These are phyloP conservation scores for Tenthredo scrophulariae DNA, from an alignment of 2,888 invertebrate species.

Conservation along the genomic window DNA sequence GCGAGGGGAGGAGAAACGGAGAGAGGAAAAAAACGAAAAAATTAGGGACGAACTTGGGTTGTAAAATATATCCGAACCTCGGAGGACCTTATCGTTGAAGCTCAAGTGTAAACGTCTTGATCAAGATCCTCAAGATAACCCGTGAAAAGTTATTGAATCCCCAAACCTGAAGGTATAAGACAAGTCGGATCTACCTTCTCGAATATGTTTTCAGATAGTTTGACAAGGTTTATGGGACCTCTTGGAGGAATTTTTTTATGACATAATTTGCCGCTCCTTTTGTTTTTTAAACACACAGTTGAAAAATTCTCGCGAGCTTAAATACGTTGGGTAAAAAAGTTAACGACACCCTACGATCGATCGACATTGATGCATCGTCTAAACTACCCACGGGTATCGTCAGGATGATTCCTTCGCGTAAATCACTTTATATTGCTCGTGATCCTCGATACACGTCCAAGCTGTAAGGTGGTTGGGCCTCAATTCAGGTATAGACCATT, in stretches of 20 bases:
- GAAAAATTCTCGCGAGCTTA: neutral
- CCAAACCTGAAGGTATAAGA: neutral
- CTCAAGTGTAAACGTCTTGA: slow-evolving; percentile 52
- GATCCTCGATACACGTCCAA: slow-evolving; percentile 25
- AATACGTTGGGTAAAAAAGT: neutral
- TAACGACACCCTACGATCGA: slow-evolving; percentile 25
- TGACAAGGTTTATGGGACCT: slow-evolving; percentile 6
- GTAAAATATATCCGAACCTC: slow-evolving; percentile 34
- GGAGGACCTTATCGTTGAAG: slow-evolving; percentile 20
- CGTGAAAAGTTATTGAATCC: slow-evolving; percentile 29
- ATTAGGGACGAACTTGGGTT: slow-evolving; percentile 37
- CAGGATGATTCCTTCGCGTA: slow-evolving; percentile 46
- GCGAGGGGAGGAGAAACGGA: neutral
- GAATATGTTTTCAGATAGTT: neutral
- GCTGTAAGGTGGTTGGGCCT: neutral
- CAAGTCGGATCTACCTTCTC: neutral
- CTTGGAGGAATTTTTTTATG: neutral
- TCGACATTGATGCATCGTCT: slow-evolving; percentile 47
- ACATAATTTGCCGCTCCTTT: slow-evolving; percentile 10
- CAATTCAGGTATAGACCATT: slow-evolving; percentile 42
- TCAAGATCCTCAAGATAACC: slow-evolving; percentile 45
- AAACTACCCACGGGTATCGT: slow-evolving; percentile 34
- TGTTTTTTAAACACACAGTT: neutral
- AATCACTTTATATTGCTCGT: slow-evolving; percentile 45
- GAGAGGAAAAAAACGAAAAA: neutral